phyloP scores from a whole-genome alignment of 2,113 vertebrate species.

The Gila orcuttii region DNA sequence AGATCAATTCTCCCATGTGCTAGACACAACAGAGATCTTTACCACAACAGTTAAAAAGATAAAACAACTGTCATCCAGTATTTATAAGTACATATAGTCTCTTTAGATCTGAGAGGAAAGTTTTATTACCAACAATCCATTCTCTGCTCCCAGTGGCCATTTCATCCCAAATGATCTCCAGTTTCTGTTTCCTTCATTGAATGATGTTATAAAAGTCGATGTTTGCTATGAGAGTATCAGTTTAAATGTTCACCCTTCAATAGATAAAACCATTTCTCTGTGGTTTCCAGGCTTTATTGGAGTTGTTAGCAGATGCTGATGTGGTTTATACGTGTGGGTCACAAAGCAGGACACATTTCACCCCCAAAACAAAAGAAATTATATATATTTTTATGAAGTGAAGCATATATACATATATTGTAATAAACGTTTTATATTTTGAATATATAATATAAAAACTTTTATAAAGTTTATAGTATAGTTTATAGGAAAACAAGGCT shows the following conservation, averaged over 20 bases:
- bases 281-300: not conserved
- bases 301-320: no score
- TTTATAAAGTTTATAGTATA: no score
- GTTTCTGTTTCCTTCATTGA: not conserved
- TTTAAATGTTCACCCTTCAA: not conserved
- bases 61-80: not conserved
- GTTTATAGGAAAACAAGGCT: not conserved
- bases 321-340: no score
- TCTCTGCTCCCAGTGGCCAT: not conserved
- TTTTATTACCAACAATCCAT: not conserved
- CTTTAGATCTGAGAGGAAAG: not conserved
- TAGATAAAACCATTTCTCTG: not conserved
- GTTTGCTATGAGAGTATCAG: not conserved
- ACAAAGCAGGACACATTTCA: not conserved
- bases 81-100: not conserved
- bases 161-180: not conserved
- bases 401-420: no score
- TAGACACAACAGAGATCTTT: slow-evolving; percentile 8
- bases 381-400: not conserved
- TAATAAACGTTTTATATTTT: no score
- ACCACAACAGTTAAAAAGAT: slow-evolving; percentile 4
- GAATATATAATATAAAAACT: no score
- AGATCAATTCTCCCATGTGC: not conserved
- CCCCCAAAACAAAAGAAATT: not conserved
- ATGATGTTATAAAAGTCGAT: not conserved